Percentiles rank a stretch among this genome's conserved stretches.
phyloP scores from a whole-genome alignment of 2,888 invertebrate genomes.

The Tolmerus cingulatus region DNA sequence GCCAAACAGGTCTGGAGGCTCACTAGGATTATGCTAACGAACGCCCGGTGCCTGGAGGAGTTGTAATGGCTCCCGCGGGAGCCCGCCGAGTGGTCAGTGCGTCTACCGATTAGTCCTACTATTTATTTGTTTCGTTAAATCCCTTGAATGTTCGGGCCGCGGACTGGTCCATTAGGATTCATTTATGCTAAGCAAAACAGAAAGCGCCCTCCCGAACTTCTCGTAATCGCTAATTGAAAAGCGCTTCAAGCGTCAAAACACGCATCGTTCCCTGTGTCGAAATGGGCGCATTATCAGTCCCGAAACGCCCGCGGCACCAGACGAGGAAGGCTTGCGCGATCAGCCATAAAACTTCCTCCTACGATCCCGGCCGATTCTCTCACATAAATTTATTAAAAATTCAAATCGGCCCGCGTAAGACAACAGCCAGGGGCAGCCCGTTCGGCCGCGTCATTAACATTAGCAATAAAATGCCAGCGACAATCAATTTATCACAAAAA shows the following conservation, averaged over 20 bases:
- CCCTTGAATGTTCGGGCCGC: background rate
- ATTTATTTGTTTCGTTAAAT: conserved; percentile 2
- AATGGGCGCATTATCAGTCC: background rate
- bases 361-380: background rate
- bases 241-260: conserved; percentile 5
- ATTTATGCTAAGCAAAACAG: background rate
- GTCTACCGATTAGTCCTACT: background rate
- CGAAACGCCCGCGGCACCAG: background rate
- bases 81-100: conserved; percentile 17
- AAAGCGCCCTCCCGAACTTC: background rate
- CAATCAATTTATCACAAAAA: conserved; percentile 42
- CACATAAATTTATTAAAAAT: conserved; percentile 40
- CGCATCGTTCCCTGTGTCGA: background rate
- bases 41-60: conserved; percentile 89
- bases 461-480: conserved; percentile 40
- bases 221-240: conserved; percentile 3
- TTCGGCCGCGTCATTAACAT: conserved; percentile 25
- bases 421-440: background rate
- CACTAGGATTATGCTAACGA: conserved; percentile 90
- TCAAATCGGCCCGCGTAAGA: conserved; percentile 14
- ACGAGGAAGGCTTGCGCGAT: background rate
- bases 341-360: conserved; percentile 19
- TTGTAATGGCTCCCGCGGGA: conserved; percentile 67
- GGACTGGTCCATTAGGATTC: background rate
- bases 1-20: conserved; percentile 94